Evolutionary conservation across 1,140 invertebrate genomes (phyloP).

Genomic region (Leptopilina boulardi): DNA sequence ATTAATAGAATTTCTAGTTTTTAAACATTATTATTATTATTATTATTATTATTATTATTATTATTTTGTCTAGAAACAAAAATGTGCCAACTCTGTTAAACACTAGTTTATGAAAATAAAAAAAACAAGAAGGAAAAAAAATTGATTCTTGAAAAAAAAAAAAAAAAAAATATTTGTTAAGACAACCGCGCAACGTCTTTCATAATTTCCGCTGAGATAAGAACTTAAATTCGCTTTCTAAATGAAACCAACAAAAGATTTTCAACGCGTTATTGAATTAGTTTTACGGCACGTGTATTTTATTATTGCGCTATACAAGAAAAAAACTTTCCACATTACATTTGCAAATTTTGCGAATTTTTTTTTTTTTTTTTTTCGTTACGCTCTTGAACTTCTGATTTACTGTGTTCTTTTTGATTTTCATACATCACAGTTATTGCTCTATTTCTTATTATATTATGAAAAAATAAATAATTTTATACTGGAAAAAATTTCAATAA

Average conservation of each 20-base stretch:
- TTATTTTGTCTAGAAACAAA: too few relatives aligned
- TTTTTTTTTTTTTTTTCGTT: neutral
- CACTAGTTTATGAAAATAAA: too few relatives aligned
- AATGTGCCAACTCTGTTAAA: too few relatives aligned
- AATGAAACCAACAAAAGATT: constrained; percentile 1
- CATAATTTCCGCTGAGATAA: constrained; percentile 28
- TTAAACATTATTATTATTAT: too few relatives aligned
- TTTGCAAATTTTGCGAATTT: neutral
- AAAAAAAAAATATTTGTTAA: neutral
- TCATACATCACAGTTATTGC: too few relatives aligned
- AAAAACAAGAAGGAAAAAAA: too few relatives aligned
- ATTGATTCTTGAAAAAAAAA: neutral
- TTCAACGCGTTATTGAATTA: constrained; percentile 30
- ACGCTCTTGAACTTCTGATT: neutral
- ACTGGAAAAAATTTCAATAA: too few relatives aligned
- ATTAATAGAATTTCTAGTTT: too few relatives aligned
- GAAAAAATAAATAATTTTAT: too few relatives aligned
- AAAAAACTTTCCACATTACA: constrained; percentile 17
- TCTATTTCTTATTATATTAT: too few relatives aligned
- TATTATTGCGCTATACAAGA: neutral
- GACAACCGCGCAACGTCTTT: neutral
- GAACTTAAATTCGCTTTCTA: constrained; percentile 11
- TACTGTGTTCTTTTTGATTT: neutral
- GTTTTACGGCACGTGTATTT: constrained; percentile 4
- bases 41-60: too few relatives aligned